Conservation (phyloP, 2,888 invertebrate genomes). For the Chalcosyrphus nemorum region DNA sequence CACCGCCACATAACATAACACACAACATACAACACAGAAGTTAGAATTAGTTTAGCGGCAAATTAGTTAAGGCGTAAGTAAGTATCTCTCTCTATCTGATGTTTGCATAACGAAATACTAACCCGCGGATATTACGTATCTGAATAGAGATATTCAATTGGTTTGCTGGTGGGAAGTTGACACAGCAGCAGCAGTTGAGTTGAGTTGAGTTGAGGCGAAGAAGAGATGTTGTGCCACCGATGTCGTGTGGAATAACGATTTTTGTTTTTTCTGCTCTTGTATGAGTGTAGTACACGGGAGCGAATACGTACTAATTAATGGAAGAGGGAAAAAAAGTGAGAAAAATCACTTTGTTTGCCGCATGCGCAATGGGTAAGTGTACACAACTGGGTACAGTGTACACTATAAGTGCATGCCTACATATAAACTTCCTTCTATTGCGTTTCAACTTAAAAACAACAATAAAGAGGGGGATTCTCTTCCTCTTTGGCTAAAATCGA, state of each 20-base stretch:
- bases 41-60: slow-evolving; percentile 37
- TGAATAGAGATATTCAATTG: slow-evolving; percentile 9
- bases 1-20: too few species aligned
- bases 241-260: slow-evolving; percentile 26
- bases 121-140: slow-evolving; percentile 29
- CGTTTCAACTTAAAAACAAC: slow-evolving; percentile 36
- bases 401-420: not conserved
- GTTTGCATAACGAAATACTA: slow-evolving; percentile 50
- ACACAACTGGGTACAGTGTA: not conserved
- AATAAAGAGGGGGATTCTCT: slow-evolving; percentile 19
- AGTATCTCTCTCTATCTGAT: slow-evolving; percentile 18
- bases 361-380: slow-evolving; percentile 56
- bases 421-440: slow-evolving; percentile 7
- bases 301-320: slow-evolving; percentile 35
- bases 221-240: not conserved
- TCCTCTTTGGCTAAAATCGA: not conserved
- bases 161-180: slow-evolving; percentile 7
- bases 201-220: too few species aligned
- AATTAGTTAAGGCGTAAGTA: slow-evolving; percentile 14
- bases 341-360: slow-evolving; percentile 15
- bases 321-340: slow-evolving; percentile 36
- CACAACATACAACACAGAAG: not conserved
- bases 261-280: not conserved
- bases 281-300: slow-evolving; percentile 22
- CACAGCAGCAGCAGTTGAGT: not conserved